Evolutionary conservation across 2,113 vertebrate genomes (phyloP).

Genomic region (Chaetops frenatus): DNA sequence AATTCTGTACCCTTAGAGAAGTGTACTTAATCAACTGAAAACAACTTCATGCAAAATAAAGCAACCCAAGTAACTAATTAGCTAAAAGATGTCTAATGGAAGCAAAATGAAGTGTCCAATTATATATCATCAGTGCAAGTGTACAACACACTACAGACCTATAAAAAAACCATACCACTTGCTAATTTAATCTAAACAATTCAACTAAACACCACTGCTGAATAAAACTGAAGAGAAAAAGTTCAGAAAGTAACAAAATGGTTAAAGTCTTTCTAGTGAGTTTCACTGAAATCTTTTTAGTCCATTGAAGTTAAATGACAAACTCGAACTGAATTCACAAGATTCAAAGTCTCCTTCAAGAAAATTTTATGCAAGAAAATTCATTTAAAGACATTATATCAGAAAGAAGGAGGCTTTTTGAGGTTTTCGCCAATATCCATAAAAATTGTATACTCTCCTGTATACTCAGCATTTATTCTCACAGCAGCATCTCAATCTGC

Average conservation of each 20-base stretch:
- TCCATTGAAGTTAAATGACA: not conserved
- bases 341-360: not conserved
- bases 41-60: not conserved
- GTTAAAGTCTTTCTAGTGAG: not conserved
- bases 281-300: not conserved
- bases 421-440: not conserved
- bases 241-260: not conserved
- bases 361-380: not conserved
- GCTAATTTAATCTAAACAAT: slow-evolving; percentile 15
- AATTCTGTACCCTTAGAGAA: slow-evolving; percentile 45
- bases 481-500: not conserved
- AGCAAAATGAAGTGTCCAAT: not conserved
- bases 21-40: not conserved
- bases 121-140: slow-evolving; percentile 12
- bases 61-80: not conserved
- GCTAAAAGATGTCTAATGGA: not conserved
- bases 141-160: not conserved
- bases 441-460: not conserved
- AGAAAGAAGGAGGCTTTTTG: not conserved
- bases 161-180: not conserved
- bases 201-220: not conserved
- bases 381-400: not conserved
- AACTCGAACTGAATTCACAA: not conserved
- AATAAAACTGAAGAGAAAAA: not conserved
- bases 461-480: not conserved